Percentiles rank a stretch among this genome's conserved stretches.
Evolutionary conservation across 1,140 invertebrate genomes (phyloP).

Genomic region (Drosophila dunni): DNA sequence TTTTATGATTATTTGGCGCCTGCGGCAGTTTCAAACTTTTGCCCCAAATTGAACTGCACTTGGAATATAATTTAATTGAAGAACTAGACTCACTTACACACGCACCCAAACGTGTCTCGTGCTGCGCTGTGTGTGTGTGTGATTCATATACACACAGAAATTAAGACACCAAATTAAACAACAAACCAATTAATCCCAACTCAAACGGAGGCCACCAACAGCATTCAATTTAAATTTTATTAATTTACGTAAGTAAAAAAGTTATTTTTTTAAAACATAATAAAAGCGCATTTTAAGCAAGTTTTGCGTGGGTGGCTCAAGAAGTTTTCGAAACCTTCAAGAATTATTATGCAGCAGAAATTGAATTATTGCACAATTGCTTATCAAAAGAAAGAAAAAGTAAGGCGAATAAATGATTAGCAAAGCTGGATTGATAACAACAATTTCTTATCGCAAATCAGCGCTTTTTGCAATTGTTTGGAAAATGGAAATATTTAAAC

Average conservation of each 20-base stretch:
- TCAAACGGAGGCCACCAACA: neutral
- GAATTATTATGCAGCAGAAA: neutral
- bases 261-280: neutral
- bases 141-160: conserved; percentile 13
- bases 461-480: neutral
- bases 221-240: conserved; percentile 12
- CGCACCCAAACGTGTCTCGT: neutral
- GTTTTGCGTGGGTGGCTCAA: neutral
- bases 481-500: no score
- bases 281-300: neutral
- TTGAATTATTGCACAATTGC: neutral
- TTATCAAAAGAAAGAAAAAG: neutral
- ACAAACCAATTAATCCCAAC: conserved; percentile 1
- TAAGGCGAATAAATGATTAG: neutral
- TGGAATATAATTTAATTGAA: conserved; percentile 32
- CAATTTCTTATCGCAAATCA: conserved; percentile 12
- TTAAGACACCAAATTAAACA: conserved; percentile 1
- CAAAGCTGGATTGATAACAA: neutral
- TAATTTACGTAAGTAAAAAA: conserved; percentile 11
- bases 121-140: neutral
- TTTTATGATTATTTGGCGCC: conserved; percentile 52
- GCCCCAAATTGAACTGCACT: conserved; percentile 46
- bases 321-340: neutral
- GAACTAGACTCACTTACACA: conserved; percentile 12
- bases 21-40: neutral